These are phyloP conservation scores for Manis javanica DNA, from an alignment of 2,797 vertebrate species.

Conservation along the genomic window DNA sequence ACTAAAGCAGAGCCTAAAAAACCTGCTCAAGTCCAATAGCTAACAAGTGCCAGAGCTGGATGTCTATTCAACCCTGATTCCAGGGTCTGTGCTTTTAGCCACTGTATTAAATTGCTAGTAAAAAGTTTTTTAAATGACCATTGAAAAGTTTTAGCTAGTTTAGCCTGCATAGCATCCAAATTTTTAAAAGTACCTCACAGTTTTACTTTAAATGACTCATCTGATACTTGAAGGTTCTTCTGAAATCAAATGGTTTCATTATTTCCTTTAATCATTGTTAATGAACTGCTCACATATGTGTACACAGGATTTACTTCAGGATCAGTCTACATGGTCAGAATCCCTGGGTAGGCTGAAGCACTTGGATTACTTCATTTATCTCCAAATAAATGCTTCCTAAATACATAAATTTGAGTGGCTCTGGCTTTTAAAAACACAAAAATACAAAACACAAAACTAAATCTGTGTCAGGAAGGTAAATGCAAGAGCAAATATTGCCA, in stretches of 20 bases:
- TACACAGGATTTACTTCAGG: not conserved
- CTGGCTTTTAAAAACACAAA: not conserved
- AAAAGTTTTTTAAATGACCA: not conserved
- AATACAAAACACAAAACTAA: not conserved
- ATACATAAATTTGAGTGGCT: not conserved
- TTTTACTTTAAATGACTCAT: constrained; percentile 9
- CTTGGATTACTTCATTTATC: not conserved
- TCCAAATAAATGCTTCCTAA: not conserved
- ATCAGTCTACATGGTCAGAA: not conserved
- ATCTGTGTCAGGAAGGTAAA: not conserved
- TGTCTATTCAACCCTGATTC: not conserved
- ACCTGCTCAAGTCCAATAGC: not conserved
- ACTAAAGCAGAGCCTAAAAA: not conserved
- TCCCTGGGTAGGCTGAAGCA: not conserved
- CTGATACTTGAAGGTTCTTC: not conserved
- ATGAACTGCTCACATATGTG: not conserved
- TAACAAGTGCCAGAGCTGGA: not conserved
- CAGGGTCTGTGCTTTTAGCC: not conserved
- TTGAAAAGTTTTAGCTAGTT: not conserved
- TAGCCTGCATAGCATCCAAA: not conserved
- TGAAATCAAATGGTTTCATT: not conserved
- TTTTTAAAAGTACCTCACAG: not conserved
- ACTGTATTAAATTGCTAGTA: not conserved
- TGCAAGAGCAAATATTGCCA: not conserved
- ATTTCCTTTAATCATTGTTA: not conserved